Conservation (phyloP, 1,140 invertebrate genomes). For the Anoplophora glabripennis region DNA sequence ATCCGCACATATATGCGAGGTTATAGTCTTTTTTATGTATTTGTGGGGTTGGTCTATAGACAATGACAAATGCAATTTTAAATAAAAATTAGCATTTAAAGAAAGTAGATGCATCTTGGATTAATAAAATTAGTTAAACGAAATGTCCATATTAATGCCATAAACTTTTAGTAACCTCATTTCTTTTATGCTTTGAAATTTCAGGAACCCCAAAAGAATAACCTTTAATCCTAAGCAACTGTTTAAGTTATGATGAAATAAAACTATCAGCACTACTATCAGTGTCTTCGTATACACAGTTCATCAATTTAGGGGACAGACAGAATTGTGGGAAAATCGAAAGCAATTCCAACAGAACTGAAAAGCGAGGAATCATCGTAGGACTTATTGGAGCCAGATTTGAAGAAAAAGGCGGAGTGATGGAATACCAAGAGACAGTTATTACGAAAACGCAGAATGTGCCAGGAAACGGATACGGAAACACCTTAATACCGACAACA, state of each 20-base stretch:
- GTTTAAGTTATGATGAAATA: conserved; percentile 60
- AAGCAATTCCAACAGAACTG: conserved; percentile 30
- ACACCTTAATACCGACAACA: conserved; percentile 2
- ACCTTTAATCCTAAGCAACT: conserved; percentile 53
- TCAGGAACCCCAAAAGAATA: conserved; percentile 31
- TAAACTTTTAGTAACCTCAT: no score
- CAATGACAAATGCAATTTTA: no score
- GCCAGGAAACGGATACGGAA: conserved; percentile 49
- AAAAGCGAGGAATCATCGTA: conserved; percentile 29
- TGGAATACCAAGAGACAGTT: conserved; percentile 60
- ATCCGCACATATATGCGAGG: no score
- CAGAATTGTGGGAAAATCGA: conserved; percentile 53
- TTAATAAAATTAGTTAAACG: no score
- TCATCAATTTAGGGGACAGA: conserved; percentile 63
- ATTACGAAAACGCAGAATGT: conserved; percentile 54
- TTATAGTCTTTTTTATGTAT: no score
- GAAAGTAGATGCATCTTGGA: no score
- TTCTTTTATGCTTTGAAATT: not conserved
- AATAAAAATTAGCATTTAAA: no score
- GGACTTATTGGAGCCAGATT: conserved; percentile 54
- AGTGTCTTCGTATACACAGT: conserved; percentile 60
- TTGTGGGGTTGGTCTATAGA: no score
- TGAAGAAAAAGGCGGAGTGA: conserved; percentile 48
- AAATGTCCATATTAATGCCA: no score
- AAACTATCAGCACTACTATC: conserved; percentile 60